Evolutionary conservation across 2,888 invertebrate species (phyloP), one percentile per base, ranked within the genome.

Genomic region (Lapara coniferarum): DNA sequence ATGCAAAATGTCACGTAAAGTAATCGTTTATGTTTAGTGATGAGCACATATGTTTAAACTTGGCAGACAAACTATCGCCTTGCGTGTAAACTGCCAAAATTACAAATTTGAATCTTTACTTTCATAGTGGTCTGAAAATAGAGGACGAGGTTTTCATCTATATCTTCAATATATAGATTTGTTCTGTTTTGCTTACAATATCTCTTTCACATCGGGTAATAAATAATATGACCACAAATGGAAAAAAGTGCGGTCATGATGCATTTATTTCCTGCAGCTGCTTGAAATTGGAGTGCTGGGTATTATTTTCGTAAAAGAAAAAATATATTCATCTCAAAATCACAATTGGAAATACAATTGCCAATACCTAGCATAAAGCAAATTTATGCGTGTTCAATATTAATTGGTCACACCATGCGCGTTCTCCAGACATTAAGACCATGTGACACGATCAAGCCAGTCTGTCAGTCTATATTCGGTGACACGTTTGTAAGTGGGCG

Each of bases 391-490:
- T 63, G 46, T 46, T 63, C 49, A 46, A 46, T 63, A 63, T 63
- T 56, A 71, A 66, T 69, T 74, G 69, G 71, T 59, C 78, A 80
- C 77, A 79, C 75, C 80, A 80, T 80, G 80, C 80, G 73, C 73
- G 70, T 70, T 66, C 67, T 63, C 63, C 63, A 63, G 63, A 63
- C 63, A 63, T 63, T 46, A 63, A 63, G 63, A 46, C 63, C 63
- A 63, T 49, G 49, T 63, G 46, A 63, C 63, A 63, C 63, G 72
- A 70, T 74, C 71, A 71, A 73, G 72, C 76, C 76, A 79, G 80
- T 77, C 81, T 83, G 81, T 83, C 80, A 76, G 82, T 76, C 78
- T 73, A 69, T 70, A 72, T 49, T 13, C 49, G 49, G 49, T 8
- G 63, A 16, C 46, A 63, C 19, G 49, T 19, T 63, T 63, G 49